Base-by-base conservation (phyloP, 2,888 invertebrate species). In the Melanostoma mellinum region DNA sequence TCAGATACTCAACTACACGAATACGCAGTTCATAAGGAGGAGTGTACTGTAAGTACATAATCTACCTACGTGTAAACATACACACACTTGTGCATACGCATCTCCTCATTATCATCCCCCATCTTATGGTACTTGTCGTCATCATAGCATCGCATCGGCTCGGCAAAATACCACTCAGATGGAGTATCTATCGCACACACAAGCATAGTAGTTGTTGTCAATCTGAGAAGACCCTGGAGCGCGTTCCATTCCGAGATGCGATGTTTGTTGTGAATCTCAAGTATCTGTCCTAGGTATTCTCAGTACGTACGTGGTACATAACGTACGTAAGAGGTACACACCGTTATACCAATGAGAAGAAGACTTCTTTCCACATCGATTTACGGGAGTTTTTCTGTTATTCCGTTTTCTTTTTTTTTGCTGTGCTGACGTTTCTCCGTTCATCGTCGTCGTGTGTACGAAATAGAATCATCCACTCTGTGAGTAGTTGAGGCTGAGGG, bases 261-360 rank as follows among this genome's bases (percentile, higher is more conserved):
- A 69, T 74, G 78, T 82, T 82, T 82, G 73, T 78, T 82, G 78
- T 82, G 82, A 82, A 82, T 82, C 73, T 78, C 56, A 82, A 82
- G 78, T 79, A 84, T 79, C 84, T 84, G 56, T 74, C 55, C 79
- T 84, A 84, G 84, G 82, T 84, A 78, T 79, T 84, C 84, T 84
- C 71, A 79, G 60, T 84, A 82, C 78, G 78, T 79, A 79, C 69
- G 74, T 67, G 84, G 79, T 84, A 84, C 84, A 84, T 84, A 84
- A 75, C 74, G 78, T 84, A 84, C 82, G 78, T 84, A 74, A 78
- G 69, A 84, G 78, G 74, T 84, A 69, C 77, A 78, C 84, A 84
- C 84, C 79, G 71, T 71, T 84, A 84, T 84, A 84, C 84, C 84
- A 84, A 84, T 84, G 84, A 79, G 71, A 84, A 82, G 81, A 82